Base-by-base conservation (phyloP, 2,888 invertebrate species). In the Aphidoletes aphidimyza region DNA sequence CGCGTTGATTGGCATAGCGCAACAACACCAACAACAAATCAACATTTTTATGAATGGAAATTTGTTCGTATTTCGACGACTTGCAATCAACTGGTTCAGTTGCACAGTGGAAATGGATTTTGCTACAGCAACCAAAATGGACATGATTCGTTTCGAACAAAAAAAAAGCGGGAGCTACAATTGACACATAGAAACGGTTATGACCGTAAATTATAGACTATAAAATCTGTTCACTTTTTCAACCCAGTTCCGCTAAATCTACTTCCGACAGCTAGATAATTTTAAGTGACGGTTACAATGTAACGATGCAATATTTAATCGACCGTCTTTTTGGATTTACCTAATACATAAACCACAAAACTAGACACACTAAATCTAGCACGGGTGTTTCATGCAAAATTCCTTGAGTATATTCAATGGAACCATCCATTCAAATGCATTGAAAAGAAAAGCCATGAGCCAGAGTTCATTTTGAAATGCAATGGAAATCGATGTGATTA, bases 141-240 rank as follows among this genome's bases (percentile, higher is more conserved):
- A 69, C 9, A 30, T 30, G 69, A 69, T 69, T 69, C 69, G 30
- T 2, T 11, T 30, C 11, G 17, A 30, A 69, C n/a, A n/a, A n/a
- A n/a, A n/a, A n/a, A n/a, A n/a, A n/a, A n/a, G n/a, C n/a, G n/a
- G n/a, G n/a, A n/a, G n/a, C n/a, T n/a, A n/a, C n/a, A 69, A 69
- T 69, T 69, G 69, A 69, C 30, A 69, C 69, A 69, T 34, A 69
- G 54, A 30, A 47, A 69, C 30, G 30, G n/a, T 69, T 69, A 30
- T 69, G 69, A 69, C 69, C 69, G 69, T 69, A 69, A 69, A 69
- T 69, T 69, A 69, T 69, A 30, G 30, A 11, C 69, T 0, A 69
- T 69, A n/a, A n/a, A n/a, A n/a, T n/a, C n/a, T n/a, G n/a, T n/a
- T n/a, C n/a, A n/a, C 30, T 69, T 69, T 17, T 47, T 47, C 11